Conservation (phyloP, 2,888 invertebrate genomes). For the Ceriagrion tenellum region DNA sequence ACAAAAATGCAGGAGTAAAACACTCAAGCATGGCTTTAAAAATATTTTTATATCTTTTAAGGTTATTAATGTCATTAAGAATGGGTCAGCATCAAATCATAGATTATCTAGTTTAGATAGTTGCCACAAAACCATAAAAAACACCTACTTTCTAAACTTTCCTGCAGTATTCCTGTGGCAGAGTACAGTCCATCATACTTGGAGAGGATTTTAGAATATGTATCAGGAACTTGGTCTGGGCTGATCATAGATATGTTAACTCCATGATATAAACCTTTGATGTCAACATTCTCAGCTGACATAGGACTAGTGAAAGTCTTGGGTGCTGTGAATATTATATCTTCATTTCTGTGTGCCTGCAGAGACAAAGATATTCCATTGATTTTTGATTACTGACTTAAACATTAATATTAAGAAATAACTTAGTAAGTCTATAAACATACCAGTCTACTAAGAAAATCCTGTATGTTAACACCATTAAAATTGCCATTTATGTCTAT, state of each 20-base stretch:
- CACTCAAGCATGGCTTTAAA: too few species aligned
- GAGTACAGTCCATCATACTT: slow-evolving; percentile 74
- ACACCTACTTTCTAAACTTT: slow-evolving; percentile 75
- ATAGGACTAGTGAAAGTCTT: slow-evolving; percentile 75
- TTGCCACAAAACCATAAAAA: background rate
- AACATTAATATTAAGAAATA: background rate
- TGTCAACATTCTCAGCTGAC: slow-evolving; percentile 74
- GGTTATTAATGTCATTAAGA: too few species aligned
- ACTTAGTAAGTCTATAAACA: background rate
- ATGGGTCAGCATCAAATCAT: too few species aligned
- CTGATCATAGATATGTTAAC: slow-evolving; percentile 74
- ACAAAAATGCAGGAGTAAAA: too few species aligned
- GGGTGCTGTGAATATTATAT: slow-evolving; percentile 73
- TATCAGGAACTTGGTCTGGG: slow-evolving; percentile 70
- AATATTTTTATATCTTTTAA: too few species aligned
- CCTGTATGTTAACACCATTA: slow-evolving; percentile 73
- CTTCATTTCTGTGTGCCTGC: slow-evolving; percentile 74
- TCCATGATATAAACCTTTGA: slow-evolving; percentile 75
- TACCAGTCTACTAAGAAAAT: slow-evolving; percentile 17
- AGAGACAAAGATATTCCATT: background rate
- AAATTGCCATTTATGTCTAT: slow-evolving; percentile 71
- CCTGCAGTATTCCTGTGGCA: slow-evolving; percentile 74
- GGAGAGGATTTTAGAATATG: background rate
- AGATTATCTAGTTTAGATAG: too few species aligned
- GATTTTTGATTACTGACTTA: background rate